Base-by-base conservation (phyloP, 2,888 invertebrate species). In the Craniophora ligustri region DNA sequence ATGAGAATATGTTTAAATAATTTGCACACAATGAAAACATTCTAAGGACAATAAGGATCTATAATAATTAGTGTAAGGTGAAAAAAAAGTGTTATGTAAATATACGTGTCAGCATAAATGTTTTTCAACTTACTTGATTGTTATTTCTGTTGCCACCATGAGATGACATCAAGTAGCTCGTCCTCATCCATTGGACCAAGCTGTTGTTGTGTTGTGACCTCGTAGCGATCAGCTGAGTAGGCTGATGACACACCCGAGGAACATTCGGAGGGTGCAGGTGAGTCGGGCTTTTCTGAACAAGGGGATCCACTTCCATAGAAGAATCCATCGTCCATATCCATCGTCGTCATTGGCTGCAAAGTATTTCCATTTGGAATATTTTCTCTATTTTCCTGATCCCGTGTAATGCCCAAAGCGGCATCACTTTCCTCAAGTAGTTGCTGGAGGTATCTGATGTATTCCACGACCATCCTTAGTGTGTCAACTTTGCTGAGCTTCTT, bases 401-500 rank as follows among this genome's bases (percentile, higher is more conserved):
- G 81, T 7, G 87, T 89, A 13, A 92, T 93, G 0, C 94, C 91
- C 65, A 94, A 85, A 30, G 94, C 94, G 6, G 95, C 95, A 63
- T 96, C 96, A 74, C 96, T 95, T 56, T 96, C 96, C 5, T 96
- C 96, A 36, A 98, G 92, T 65, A 98, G 91, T 76, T 96, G 96
- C 81, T 98, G 96, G 21, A 98, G 92, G 71, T 97, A 97, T 61
- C 97, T 94, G 64, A 98, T 98, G 82, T 98, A 98, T 84, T 98
- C 98, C 0, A 98, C 98, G 0, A 98, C 98, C 92, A 98, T 95
- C 65, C 97, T 94, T 18, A 98, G 89, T 0, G 98, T 98, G 85
- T 98, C 98, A 23, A 98, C 98, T 93, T 98, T 98, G 78, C 97
- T 97, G 5, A 98, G 94, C 79, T 98, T 98, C 82, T 98, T 98